Evolutionary conservation across 2,113 vertebrate species (phyloP).

Genomic region (Barbus barbus): DNA sequence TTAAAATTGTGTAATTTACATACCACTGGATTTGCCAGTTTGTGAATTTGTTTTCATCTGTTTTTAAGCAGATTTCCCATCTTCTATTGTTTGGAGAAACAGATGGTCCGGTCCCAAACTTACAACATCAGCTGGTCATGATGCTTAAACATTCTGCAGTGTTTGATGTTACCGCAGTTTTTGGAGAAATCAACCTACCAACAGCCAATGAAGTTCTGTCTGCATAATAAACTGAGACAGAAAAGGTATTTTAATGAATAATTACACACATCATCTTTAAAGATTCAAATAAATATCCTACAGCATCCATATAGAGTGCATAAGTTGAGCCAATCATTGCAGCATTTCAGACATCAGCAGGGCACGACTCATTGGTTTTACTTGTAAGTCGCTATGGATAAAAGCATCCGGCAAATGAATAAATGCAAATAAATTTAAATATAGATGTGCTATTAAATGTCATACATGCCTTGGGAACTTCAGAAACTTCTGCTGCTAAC

Average conservation of each 20-base stretch:
- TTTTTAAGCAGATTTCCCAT: background rate
- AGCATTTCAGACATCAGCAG: background rate
- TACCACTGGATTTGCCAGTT: background rate
- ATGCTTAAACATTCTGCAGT: background rate
- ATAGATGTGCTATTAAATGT: conserved; percentile 19
- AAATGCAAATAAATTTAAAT: conserved; percentile 39
- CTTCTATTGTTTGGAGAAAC: background rate
- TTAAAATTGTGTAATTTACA: background rate
- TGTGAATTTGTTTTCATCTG: background rate
- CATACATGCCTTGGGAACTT: conserved; percentile 31
- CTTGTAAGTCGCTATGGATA: conserved; percentile 7
- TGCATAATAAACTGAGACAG: background rate
- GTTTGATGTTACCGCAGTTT: background rate
- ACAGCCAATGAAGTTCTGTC: background rate
- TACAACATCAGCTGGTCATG: background rate
- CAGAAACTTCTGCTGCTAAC: conserved; percentile 7
- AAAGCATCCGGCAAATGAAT: conserved; percentile 24
- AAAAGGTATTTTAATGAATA: conserved; percentile 25
- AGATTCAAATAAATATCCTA: conserved; percentile 18
- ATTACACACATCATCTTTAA: conserved; percentile 13
- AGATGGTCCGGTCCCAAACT: background rate
- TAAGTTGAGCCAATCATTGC: background rate
- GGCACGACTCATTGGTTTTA: conserved; percentile 13
- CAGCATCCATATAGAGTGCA: conserved; percentile 6
- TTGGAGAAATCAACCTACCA: background rate